Percentiles rank a stretch among this genome's conserved stretches.
phyloP scores from a whole-genome alignment of 1,140 invertebrate species.

The Sycophaga agraensis region DNA sequence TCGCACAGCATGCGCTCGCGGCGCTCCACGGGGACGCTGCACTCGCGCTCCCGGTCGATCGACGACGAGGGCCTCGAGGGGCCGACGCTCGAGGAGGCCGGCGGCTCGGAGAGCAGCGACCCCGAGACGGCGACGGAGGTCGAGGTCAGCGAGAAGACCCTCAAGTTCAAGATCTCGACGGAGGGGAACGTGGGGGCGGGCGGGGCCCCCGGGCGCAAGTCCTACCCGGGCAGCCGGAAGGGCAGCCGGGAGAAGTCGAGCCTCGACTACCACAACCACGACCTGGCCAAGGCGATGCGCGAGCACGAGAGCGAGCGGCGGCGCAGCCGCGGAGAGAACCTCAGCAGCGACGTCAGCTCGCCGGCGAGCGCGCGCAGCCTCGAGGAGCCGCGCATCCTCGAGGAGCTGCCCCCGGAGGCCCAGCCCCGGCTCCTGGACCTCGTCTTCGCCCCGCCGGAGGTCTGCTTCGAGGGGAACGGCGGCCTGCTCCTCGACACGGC shows the following conservation, averaged over 20 bases:
- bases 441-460: not conserved
- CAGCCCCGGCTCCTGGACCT: slow-evolving; percentile 25
- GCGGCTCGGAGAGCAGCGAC: slow-evolving; percentile 64
- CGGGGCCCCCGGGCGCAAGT: slow-evolving; percentile 56
- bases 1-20: slow-evolving; percentile 60
- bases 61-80: slow-evolving; percentile 59
- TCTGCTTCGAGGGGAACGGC: slow-evolving; percentile 28
- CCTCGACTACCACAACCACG: slow-evolving; percentile 52
- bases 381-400: slow-evolving; percentile 46
- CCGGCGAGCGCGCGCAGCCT: slow-evolving; percentile 46
- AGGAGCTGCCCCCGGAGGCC: slow-evolving; percentile 46
- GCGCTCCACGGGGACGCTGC: slow-evolving; percentile 44
- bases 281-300: slow-evolving; percentile 46
- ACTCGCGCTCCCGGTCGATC: slow-evolving; percentile 51
- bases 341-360: slow-evolving; percentile 49
- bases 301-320: slow-evolving; percentile 48
- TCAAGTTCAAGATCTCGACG: slow-evolving; percentile 75
- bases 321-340: slow-evolving; percentile 44
- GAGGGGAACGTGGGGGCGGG: slow-evolving; percentile 56
- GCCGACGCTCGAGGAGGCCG: slow-evolving; percentile 59
- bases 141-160: slow-evolving; percentile 73
- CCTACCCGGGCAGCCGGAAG: slow-evolving; percentile 64
- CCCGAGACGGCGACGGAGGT: slow-evolving; percentile 74
- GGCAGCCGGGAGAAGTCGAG: slow-evolving; percentile 61
- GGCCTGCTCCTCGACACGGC: not conserved